Evolutionary conservation across 2,797 vertebrate species (phyloP).

Genomic region (Amphiprion clarkii): DNA sequence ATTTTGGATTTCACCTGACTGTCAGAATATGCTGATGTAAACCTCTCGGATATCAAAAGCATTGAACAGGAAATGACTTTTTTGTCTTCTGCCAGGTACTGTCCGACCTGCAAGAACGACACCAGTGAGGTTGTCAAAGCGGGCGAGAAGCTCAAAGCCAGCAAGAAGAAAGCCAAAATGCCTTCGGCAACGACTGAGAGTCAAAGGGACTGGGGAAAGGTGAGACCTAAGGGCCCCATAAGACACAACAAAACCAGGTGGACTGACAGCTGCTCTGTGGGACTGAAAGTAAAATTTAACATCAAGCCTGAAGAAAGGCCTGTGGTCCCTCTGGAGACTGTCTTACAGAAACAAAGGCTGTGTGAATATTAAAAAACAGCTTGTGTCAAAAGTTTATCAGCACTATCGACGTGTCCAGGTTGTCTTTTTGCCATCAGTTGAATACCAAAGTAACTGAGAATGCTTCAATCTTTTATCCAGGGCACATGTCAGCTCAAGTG

Average conservation of each 20-base stretch:
- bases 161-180: constrained; percentile 99
- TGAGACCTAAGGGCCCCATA: constrained; percentile 65
- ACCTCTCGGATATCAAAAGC: not conserved
- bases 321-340: constrained; percentile 3
- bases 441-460: not conserved
- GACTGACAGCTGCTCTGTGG: constrained; percentile 15
- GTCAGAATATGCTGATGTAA: not conserved
- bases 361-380: constrained; percentile 4
- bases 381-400: constrained; percentile 1
- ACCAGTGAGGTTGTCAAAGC: constrained; percentile 98
- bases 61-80: not conserved
- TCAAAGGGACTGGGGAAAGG: constrained; percentile 99
- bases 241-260: constrained; percentile 8
- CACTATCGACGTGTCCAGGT: not conserved
- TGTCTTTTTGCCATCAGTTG: not conserved
- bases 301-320: constrained; percentile 5
- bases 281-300: constrained; percentile 9
- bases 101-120: constrained; percentile 99
- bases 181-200: constrained; percentile 97
- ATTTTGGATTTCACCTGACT: not conserved
- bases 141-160: constrained; percentile 97
- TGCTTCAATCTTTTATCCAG: not conserved
- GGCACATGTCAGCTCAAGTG: not conserved
- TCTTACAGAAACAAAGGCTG: not conserved
- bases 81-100: constrained; percentile 89